These are phyloP conservation scores for Hemicrepidius hirtus DNA, from an alignment of 2,888 invertebrate species.

Conservation along the genomic window DNA sequence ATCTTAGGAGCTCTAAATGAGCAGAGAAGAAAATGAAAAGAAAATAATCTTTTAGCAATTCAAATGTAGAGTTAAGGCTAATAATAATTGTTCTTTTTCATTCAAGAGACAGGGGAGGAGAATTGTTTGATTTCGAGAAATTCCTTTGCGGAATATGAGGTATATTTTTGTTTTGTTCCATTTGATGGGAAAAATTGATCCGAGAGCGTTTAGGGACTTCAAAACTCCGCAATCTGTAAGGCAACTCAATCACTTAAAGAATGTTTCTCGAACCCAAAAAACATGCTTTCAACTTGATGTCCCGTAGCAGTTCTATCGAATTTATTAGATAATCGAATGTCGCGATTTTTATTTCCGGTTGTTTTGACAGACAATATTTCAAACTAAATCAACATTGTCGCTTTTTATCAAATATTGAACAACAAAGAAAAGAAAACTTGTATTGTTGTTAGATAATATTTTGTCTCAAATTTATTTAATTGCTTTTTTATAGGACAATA, in stretches of 20 bases:
- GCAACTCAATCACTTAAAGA: conserved; percentile 28
- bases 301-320: conserved; percentile 25
- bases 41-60: conserved; percentile 37
- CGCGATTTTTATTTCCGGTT: conserved; percentile 25
- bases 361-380: conserved; percentile 29
- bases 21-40: conserved; percentile 31
- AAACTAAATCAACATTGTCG: conserved; percentile 22
- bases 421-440: neutral
- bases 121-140: conserved; percentile 8
- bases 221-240: conserved; percentile 25
- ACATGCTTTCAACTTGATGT: conserved; percentile 27
- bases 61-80: conserved; percentile 38
- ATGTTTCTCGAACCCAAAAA: conserved; percentile 2
- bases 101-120: neutral
- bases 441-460: neutral
- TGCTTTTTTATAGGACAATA: too few relatives aligned
- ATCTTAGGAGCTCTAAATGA: conserved; percentile 33
- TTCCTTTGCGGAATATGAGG: conserved; percentile 18
- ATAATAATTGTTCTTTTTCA: conserved; percentile 37
- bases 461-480: neutral
- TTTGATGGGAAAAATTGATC: conserved; percentile 21
- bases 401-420: conserved; percentile 16
- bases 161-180: conserved; percentile 21
- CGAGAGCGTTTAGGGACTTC: conserved; percentile 17
- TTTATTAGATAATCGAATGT: conserved; percentile 28